phyloP scores from a whole-genome alignment of 2,888 invertebrate species.

The Eremobia ochroleuca region DNA sequence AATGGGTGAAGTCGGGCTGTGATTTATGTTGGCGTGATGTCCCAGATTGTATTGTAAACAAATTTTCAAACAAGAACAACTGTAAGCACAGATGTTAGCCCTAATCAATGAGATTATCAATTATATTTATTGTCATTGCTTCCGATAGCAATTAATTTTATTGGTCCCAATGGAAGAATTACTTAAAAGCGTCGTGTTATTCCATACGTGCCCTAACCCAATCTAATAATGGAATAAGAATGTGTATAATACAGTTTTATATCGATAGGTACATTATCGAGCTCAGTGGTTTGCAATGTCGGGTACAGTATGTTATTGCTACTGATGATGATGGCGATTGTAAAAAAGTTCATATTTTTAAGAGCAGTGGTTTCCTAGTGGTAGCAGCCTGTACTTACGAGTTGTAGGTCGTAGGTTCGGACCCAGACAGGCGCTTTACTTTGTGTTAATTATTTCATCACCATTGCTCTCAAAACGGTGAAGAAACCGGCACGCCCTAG shows the following conservation, averaged over 20 bases:
- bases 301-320: neutral
- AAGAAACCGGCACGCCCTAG: neutral
- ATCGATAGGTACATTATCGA: neutral
- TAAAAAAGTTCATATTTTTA: neutral
- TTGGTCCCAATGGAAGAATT: conserved; percentile 39
- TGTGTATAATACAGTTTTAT: neutral
- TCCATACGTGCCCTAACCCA: conserved; percentile 6
- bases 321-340: neutral
- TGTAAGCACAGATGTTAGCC: conserved; percentile 6
- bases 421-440: neutral
- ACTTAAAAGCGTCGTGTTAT: conserved; percentile 32
- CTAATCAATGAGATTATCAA: conserved; percentile 37
- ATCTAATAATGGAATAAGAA: conserved; percentile 29
- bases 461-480: neutral
- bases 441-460: neutral
- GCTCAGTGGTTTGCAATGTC: neutral
- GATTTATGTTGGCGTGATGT: neutral
- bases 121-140: conserved; percentile 37
- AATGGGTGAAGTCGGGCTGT: neutral
- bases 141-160: conserved; percentile 39
- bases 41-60: conserved; percentile 6
- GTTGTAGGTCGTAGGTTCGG: no score
- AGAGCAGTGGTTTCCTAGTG: neutral
- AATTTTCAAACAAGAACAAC: conserved; percentile 19
- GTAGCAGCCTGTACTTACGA: neutral